Percentiles rank a stretch among this genome's conserved stretches.
phyloP scores from a whole-genome alignment of 2,113 vertebrate genomes.

The Sporophila hypoxantha region DNA sequence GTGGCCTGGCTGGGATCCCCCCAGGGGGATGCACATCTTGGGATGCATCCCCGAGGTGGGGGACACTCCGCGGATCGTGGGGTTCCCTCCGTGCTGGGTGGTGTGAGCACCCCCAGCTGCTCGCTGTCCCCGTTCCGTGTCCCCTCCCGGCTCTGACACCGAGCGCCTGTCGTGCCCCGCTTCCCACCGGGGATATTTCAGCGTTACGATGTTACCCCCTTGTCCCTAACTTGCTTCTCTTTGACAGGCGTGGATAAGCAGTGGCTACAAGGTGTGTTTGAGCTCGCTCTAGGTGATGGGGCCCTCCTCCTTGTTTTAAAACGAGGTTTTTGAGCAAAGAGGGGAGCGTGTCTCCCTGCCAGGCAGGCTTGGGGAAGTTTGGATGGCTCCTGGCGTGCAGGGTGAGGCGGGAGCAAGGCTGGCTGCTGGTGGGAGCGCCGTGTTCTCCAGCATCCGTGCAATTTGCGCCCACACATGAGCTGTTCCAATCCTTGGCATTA shows the following conservation, averaged over 20 bases:
- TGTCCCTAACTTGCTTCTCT: not conserved
- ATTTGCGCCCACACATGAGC: conserved; percentile 47
- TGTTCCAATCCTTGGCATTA: conserved; percentile 25
- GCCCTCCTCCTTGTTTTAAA: not conserved
- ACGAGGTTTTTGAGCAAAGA: rapidly evolving
- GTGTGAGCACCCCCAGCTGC: not conserved
- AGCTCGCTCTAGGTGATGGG: rapidly evolving
- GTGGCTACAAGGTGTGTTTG: rapidly evolving
- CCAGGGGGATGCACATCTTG: not conserved
- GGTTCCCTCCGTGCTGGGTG: not conserved
- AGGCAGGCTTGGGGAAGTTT: not conserved
- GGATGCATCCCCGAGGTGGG: not conserved
- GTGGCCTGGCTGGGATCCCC: not conserved
- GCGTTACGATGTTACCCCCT: rapidly evolving
- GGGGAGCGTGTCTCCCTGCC: not conserved
- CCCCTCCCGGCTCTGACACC: not conserved
- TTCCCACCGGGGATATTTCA: not conserved
- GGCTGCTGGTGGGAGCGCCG: conserved; percentile 1
- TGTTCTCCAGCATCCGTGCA: conserved; percentile 9
- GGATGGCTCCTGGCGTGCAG: not conserved
- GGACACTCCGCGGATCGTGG: rapidly evolving
- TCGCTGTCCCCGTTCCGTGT: rapidly evolving
- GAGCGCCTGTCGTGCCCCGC: rapidly evolving
- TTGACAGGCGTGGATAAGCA: rapidly evolving
- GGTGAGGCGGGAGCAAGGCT: conserved; percentile 3